A percentile compares a stretch with the other conserved stretches of the same genome.
These are phyloP conservation scores for Morbakka virulenta DNA, from an alignment of 30 jellyfish, hydroid and myxozoan genomes.

Conservation along the genomic window DNA sequence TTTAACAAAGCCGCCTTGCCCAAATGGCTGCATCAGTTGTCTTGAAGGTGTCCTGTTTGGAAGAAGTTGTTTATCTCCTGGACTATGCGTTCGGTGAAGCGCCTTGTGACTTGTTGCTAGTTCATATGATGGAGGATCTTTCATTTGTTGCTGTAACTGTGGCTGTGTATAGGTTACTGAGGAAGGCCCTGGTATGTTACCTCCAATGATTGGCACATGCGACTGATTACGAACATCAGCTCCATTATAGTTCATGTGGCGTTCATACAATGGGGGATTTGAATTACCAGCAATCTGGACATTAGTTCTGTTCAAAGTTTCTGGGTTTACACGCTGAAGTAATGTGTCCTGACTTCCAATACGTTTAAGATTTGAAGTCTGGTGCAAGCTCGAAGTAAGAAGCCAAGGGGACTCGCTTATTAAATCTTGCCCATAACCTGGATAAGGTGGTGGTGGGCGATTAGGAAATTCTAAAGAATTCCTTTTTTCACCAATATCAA, in stretches of 20 bases:
- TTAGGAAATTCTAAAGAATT: slow-evolving; percentile 71
- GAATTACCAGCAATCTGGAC: not conserved
- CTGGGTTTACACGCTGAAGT: not conserved
- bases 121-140: slow-evolving; percentile 63
- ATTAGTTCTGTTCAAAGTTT: not conserved
- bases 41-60: not conserved
- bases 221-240: not conserved
- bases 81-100: not conserved
- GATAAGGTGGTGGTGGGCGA: slow-evolving; percentile 99
- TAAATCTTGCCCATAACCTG: slow-evolving; percentile 56
- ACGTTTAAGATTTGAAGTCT: slow-evolving; percentile 33
- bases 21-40: not conserved
- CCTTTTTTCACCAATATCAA: slow-evolving; percentile 57
- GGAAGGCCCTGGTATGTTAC: slow-evolving; percentile 5
- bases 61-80: not conserved
- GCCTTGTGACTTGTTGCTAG: not conserved
- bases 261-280: not conserved
- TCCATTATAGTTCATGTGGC: not conserved
- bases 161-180: slow-evolving; percentile 1
- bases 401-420: slow-evolving; percentile 38
- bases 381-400: slow-evolving; percentile 3
- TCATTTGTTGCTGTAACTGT: not conserved
- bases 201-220: not conserved
- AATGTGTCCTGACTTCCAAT: slow-evolving; percentile 44
- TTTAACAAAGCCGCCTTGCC: slow-evolving; percentile 7